Percentiles rank a stretch among this genome's conserved stretches.
Evolutionary conservation across 2,113 vertebrate genomes (phyloP).

Genomic region (Pimephales promelas): DNA sequence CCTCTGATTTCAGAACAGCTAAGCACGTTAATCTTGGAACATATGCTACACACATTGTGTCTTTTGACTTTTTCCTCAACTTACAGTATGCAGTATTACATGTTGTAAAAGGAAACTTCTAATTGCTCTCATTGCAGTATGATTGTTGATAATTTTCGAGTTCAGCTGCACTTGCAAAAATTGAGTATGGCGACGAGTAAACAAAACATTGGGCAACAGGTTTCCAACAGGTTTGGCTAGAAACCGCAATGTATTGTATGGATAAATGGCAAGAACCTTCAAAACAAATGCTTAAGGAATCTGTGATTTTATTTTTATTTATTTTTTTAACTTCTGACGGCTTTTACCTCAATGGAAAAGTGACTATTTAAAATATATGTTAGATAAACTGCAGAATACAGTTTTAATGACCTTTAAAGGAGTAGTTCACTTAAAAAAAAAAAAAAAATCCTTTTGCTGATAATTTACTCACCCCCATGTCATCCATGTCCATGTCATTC

Average conservation of each 20-base stretch:
- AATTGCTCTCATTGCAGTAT: background rate
- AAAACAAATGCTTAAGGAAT: background rate
- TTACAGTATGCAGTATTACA: background rate
- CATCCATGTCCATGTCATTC: too few relatives aligned
- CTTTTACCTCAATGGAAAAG: too few relatives aligned
- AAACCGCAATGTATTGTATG: background rate
- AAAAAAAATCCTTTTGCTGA: too few relatives aligned
- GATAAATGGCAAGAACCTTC: background rate
- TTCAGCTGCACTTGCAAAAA: background rate
- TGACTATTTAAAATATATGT: too few relatives aligned
- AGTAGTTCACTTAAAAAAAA: too few relatives aligned
- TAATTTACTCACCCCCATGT: too few relatives aligned
- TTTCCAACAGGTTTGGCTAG: background rate
- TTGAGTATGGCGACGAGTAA: background rate
- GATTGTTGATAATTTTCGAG: background rate
- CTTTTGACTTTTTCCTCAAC: background rate
- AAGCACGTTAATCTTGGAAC: background rate
- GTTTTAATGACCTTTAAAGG: background rate
- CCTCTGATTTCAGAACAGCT: background rate
- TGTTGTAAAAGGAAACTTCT: background rate
- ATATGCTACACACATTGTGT: background rate
- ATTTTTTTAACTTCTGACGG: too few relatives aligned
- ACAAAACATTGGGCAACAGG: background rate
- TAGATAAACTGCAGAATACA: background rate
- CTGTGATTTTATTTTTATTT: too few relatives aligned